phyloP scores from a whole-genome alignment of 1,140 invertebrate species.

The Drosophila ironensis region DNA sequence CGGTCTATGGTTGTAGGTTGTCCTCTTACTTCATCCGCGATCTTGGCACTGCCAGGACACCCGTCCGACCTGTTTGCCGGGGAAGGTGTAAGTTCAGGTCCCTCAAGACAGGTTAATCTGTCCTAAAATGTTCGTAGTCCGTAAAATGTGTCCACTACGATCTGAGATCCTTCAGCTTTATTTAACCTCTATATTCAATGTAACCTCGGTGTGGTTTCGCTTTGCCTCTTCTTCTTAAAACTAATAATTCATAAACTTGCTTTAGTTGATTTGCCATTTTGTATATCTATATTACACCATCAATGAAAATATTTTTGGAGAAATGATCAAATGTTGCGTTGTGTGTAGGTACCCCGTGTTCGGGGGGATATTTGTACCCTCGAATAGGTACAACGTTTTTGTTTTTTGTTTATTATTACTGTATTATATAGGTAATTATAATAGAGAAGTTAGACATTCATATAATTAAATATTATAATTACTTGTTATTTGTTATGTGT shows the following conservation, averaged over 20 bases:
- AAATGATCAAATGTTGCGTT: slow-evolving; percentile 50
- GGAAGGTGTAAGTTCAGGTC: background rate
- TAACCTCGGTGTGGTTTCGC: slow-evolving; percentile 5
- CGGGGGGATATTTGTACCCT: slow-evolving; percentile 8
- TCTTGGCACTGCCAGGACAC: too few relatives aligned
- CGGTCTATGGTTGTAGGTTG: slow-evolving; percentile 13
- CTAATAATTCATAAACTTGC: slow-evolving; percentile 10
- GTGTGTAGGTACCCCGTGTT: slow-evolving; percentile 18
- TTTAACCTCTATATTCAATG: background rate
- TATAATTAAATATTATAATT: slow-evolving; percentile 33
- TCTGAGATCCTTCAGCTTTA: background rate
- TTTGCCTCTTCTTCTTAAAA: slow-evolving; percentile 5
- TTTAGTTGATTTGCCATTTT: slow-evolving; percentile 40
- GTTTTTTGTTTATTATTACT: background rate
- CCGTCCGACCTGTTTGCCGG: slow-evolving; percentile 2
- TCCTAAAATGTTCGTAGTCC: background rate
- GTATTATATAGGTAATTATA: slow-evolving; percentile 3
- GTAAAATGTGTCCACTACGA: background rate
- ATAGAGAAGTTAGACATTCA: slow-evolving; percentile 43
- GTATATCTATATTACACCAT: slow-evolving; percentile 78
- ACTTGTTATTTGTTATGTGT: slow-evolving; percentile 48
- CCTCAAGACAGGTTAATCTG: background rate
- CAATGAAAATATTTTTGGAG: slow-evolving; percentile 57
- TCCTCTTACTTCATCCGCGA: background rate
- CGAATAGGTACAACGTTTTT: slow-evolving; percentile 21